These are phyloP conservation scores for Sebastes cheni DNA, from an alignment of 2,797 vertebrate species.

Conservation along the genomic window DNA sequence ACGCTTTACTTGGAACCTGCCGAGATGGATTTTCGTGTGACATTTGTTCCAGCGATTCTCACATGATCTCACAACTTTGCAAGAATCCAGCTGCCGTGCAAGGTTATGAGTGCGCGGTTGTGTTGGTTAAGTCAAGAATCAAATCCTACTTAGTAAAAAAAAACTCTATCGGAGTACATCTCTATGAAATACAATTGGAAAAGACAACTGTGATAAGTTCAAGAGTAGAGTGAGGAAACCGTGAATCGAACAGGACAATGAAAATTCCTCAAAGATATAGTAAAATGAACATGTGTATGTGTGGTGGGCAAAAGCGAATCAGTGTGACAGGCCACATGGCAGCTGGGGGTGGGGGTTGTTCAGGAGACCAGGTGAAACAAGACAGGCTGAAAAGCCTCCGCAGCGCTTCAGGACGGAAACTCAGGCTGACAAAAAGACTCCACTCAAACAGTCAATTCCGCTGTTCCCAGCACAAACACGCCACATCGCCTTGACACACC, in stretches of 20 bases:
- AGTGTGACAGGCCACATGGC: constrained; percentile 66
- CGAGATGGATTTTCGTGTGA: too few relatives aligned
- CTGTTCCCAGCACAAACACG: constrained; percentile 55
- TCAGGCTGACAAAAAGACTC: constrained; percentile 82
- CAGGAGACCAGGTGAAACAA: constrained; percentile 66
- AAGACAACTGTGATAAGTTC: not conserved
- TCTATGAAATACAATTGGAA: not conserved
- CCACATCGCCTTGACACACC: constrained; percentile 51
- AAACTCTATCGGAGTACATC: not conserved
- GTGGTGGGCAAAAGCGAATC: constrained; percentile 41
- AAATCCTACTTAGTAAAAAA: not conserved
- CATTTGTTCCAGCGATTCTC: too few relatives aligned
- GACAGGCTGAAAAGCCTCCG: constrained; percentile 65
- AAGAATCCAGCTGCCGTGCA: too few relatives aligned
- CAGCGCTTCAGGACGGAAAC: constrained; percentile 70
- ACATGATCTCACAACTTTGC: too few relatives aligned
- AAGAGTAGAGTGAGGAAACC: not conserved
- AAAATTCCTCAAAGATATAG: not conserved
- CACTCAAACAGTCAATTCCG: constrained; percentile 71
- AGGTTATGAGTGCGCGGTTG: too few relatives aligned
- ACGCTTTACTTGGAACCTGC: too few relatives aligned
- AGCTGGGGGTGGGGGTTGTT: constrained; percentile 19
- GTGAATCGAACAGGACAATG: not conserved
- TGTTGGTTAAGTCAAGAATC: not conserved
- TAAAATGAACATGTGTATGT: not conserved